phyloP scores from a whole-genome alignment of 2,797 vertebrate species.

The Otolemur crassicaudatus region DNA sequence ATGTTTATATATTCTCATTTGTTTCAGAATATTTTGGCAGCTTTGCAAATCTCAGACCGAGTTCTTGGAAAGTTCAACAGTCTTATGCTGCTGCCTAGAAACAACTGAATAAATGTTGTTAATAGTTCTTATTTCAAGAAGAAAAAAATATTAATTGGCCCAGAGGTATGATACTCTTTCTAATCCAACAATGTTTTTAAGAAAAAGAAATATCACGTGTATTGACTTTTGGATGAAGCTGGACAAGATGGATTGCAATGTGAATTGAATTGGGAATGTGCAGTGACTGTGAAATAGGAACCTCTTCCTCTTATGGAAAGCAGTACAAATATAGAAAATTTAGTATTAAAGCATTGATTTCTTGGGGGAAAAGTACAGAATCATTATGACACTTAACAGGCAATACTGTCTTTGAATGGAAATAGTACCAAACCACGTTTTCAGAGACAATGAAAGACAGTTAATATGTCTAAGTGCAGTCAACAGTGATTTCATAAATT shows the following conservation, averaged over 20 bases:
- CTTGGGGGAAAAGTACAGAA: not conserved
- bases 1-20: constrained; percentile 64
- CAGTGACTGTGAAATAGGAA: not conserved
- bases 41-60: constrained; percentile 42
- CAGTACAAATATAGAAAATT: not conserved
- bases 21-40: constrained; percentile 58
- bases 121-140: constrained; percentile 30
- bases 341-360: not conserved
- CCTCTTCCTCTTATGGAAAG: not conserved
- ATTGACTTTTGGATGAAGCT: not conserved
- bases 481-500: not conserved
- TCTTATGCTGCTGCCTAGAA: constrained; percentile 22
- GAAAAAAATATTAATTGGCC: constrained; percentile 10
- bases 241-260: not conserved
- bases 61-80: constrained; percentile 57
- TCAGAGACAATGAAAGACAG: not conserved
- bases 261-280: not conserved
- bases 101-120: constrained; percentile 4
- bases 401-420: not conserved
- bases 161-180: not conserved
- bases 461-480: not conserved
- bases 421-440: not conserved
- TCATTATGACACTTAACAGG: not conserved
- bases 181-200: not conserved
- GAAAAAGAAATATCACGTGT: constrained; percentile 12